A percentile compares a stretch with the other conserved stretches of the same genome.
Evolutionary conservation across 1,140 invertebrate genomes (phyloP).

Genomic region (Drosophila guanche): DNA sequence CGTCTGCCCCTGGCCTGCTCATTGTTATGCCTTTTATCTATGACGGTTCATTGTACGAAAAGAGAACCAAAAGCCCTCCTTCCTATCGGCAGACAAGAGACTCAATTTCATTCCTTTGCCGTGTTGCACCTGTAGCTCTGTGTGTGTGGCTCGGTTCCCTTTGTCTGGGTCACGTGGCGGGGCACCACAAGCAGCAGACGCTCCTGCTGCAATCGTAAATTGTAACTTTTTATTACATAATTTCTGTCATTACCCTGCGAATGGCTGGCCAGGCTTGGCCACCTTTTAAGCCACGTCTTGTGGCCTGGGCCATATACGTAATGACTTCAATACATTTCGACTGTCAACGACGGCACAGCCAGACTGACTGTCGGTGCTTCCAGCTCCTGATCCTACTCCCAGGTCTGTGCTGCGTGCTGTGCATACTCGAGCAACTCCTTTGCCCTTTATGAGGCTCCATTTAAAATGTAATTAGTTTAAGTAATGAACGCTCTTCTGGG

Average conservation of each 20-base stretch:
- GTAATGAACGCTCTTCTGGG: conserved; percentile 77
- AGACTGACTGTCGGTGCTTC: conserved; percentile 15
- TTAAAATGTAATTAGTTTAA: conserved; percentile 83
- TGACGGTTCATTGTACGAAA: conserved; percentile 71
- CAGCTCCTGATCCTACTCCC: conserved; percentile 4
- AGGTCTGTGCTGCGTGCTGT: conserved; percentile 56
- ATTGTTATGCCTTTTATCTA: conserved; percentile 80
- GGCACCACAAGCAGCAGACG: conserved; percentile 5
- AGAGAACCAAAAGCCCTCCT: conserved; percentile 12
- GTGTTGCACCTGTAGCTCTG: conserved; percentile 63
- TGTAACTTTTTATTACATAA: conserved; percentile 83
- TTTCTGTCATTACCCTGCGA: conserved; percentile 78
- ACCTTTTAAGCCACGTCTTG: conserved; percentile 63
- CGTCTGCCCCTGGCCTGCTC: conserved; percentile 65
- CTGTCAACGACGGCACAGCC: conserved; percentile 66
- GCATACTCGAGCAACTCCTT: conserved; percentile 35
- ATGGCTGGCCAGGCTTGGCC: conserved; percentile 42
- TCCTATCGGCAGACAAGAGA: conserved; percentile 2
- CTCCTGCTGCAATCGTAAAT: conserved; percentile 73
- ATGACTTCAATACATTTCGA: conserved; percentile 81
- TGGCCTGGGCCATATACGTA: conserved; percentile 66
- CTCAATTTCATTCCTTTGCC: conserved; percentile 17
- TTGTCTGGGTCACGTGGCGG: conserved; percentile 64
- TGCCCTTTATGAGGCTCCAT: conserved; percentile 60
- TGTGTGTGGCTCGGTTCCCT: not conserved